Percentiles rank a stretch among this genome's conserved stretches.
Evolutionary conservation across 2,888 invertebrate species (phyloP).

Genomic region (Phymatocera aterrima): DNA sequence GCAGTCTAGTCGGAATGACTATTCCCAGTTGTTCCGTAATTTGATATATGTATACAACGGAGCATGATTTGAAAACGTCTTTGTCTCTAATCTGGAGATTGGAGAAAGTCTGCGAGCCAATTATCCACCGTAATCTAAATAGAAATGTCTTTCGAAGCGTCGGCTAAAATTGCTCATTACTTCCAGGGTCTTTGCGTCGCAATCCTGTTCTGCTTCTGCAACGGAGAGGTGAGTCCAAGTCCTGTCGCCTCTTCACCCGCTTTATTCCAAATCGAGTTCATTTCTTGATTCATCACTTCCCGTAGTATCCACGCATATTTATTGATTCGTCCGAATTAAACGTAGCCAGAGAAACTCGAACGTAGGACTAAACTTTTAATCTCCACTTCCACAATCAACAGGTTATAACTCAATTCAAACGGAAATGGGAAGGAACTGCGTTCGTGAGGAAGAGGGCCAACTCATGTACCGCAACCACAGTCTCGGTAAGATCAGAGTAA

Average conservation of each 20-base stretch:
- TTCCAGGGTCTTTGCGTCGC: slow-evolving; percentile 94
- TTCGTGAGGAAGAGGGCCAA: slow-evolving; percentile 86
- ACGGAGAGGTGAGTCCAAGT: slow-evolving; percentile 87
- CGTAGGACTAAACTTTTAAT: background rate
- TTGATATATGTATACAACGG: too few relatives aligned
- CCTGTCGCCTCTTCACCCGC: background rate
- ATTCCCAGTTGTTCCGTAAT: too few relatives aligned
- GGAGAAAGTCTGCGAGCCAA: background rate
- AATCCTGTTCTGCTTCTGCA: slow-evolving; percentile 94
- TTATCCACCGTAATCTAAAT: background rate
- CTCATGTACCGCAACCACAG: slow-evolving; percentile 91
- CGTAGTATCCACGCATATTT: too few relatives aligned
- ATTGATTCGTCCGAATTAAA: too few relatives aligned
- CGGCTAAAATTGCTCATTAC: slow-evolving; percentile 51
- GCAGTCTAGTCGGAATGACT: too few relatives aligned
- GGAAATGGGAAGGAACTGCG: slow-evolving; percentile 86
- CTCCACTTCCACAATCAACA: slow-evolving; percentile 61
- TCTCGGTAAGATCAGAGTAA: slow-evolving; percentile 83
- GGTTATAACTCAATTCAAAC: slow-evolving; percentile 88
- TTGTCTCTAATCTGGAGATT: background rate
- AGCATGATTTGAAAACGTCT: background rate
- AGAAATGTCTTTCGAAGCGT: background rate
- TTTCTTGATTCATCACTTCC: background rate
- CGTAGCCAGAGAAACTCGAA: background rate
- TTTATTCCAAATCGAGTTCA: background rate